These are phyloP conservation scores for Saimiri boliviensis DNA, from an alignment of 2,113 vertebrate genomes.

Conservation along the genomic window DNA sequence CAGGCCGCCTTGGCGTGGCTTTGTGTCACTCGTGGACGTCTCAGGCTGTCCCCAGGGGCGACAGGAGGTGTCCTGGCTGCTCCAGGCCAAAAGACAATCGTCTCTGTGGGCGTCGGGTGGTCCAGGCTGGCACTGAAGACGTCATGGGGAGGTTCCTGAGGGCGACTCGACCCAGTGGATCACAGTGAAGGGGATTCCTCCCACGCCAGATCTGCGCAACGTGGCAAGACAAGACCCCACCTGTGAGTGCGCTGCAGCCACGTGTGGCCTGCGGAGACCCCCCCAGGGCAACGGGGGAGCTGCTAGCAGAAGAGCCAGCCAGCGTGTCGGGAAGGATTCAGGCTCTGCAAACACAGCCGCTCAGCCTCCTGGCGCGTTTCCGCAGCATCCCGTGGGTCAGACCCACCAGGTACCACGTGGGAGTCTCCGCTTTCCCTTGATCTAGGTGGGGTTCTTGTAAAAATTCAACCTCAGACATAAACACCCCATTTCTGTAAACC, in stretches of 20 bases:
- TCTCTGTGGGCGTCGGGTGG: fast-evolving
- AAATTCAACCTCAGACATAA: neutral
- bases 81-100: neutral
- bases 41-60: neutral
- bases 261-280: neutral
- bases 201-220: neutral
- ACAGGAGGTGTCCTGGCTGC: neutral
- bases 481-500: conserved; percentile 32
- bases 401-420: neutral
- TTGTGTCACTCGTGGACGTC: neutral
- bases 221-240: fast-evolving
- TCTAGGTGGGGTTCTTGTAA: neutral
- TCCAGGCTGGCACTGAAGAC: neutral
- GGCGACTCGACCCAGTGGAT: fast-evolving
- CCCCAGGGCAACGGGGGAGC: fast-evolving
- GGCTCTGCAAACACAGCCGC: neutral
- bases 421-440: neutral
- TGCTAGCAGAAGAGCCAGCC: fast-evolving
- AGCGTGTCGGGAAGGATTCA: fast-evolving
- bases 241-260: fast-evolving
- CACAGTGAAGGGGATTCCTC: fast-evolving
- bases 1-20: neutral
- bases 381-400: fast-evolving
- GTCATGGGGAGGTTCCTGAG: neutral
- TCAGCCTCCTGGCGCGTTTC: fast-evolving